Percentiles rank a stretch among this genome's conserved stretches.
phyloP scores from a whole-genome alignment of 2,888 invertebrate genomes.

The Folsomia manolachei region DNA sequence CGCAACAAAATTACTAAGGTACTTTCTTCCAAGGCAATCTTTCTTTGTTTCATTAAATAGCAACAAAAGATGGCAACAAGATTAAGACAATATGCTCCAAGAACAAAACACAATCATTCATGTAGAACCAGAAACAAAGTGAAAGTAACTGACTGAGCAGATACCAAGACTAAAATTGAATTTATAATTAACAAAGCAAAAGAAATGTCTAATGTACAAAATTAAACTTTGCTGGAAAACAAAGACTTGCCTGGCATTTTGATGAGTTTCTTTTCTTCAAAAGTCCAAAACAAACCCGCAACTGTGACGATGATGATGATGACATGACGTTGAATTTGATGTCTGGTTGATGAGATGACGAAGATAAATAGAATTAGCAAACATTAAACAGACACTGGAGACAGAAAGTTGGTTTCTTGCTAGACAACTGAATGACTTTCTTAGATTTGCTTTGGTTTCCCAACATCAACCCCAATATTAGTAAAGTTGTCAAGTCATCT shows the following conservation, averaged over 20 bases:
- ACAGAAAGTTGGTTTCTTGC: neutral
- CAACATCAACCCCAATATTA: neutral
- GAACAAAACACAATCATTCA: neutral
- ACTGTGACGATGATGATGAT: conserved; percentile 3
- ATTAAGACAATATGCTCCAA: neutral
- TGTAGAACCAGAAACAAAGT: neutral
- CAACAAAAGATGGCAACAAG: neutral
- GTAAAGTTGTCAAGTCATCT: neutral
- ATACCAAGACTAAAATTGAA: neutral
- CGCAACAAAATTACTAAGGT: neutral
- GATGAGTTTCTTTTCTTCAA: neutral
- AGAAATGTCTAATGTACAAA: neutral
- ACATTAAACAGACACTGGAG: neutral
- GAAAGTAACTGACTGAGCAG: neutral
- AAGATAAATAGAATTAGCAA: conserved; percentile 10
- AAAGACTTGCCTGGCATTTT: neutral
- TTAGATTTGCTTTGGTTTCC: no score
- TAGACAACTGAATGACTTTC: neutral
- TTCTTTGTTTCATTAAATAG: neutral
- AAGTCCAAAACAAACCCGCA: neutral
- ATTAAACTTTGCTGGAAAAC: neutral
- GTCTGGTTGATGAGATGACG: neutral
- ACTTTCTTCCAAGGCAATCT: neutral
- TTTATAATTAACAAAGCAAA: conserved; percentile 6
- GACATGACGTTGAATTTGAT: no score